phyloP scores from a whole-genome alignment of 2,797 vertebrate genomes.

The Thaleichthys pacificus region DNA sequence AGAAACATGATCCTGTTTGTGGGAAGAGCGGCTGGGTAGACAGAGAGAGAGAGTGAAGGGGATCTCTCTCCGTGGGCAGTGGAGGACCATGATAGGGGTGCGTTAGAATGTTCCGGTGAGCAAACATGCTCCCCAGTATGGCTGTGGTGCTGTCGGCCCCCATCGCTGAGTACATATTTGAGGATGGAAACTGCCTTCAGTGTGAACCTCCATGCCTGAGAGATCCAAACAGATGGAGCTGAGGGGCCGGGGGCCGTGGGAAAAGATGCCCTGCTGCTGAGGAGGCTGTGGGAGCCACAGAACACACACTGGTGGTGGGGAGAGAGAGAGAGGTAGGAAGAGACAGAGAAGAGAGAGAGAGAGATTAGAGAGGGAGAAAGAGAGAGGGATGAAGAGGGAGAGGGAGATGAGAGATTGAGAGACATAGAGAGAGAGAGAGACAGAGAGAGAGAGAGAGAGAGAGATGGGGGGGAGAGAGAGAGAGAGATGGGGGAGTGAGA shows the following conservation, averaged over 20 bases:
- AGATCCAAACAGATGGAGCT: slow-evolving; percentile 10
- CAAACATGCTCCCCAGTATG: neutral
- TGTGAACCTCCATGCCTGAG: neutral
- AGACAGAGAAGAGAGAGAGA: neutral
- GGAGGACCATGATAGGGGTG: too few relatives aligned
- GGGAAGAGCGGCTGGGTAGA: too few relatives aligned
- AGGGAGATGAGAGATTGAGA: too few relatives aligned
- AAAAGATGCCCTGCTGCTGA: slow-evolving; percentile 1
- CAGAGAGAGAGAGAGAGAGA: too few relatives aligned
- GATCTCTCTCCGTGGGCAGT: too few relatives aligned
- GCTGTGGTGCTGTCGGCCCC: neutral
- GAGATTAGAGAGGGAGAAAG: too few relatives aligned
- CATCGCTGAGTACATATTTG: slow-evolving; percentile 8
- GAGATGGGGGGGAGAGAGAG: too few relatives aligned
- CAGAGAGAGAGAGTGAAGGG: neutral
- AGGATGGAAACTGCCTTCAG: neutral
- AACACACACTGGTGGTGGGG: neutral
- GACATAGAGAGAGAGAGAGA: too few relatives aligned
- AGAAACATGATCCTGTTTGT: too few relatives aligned
- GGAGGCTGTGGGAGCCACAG: neutral
- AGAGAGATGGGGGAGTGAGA: too few relatives aligned
- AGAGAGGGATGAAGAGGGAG: too few relatives aligned
- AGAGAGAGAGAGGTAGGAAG: neutral
- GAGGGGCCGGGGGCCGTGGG: neutral
- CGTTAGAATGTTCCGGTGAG: neutral